Evolutionary conservation across 2,113 vertebrate genomes (phyloP).

Genomic region (Uria aalge): DNA sequence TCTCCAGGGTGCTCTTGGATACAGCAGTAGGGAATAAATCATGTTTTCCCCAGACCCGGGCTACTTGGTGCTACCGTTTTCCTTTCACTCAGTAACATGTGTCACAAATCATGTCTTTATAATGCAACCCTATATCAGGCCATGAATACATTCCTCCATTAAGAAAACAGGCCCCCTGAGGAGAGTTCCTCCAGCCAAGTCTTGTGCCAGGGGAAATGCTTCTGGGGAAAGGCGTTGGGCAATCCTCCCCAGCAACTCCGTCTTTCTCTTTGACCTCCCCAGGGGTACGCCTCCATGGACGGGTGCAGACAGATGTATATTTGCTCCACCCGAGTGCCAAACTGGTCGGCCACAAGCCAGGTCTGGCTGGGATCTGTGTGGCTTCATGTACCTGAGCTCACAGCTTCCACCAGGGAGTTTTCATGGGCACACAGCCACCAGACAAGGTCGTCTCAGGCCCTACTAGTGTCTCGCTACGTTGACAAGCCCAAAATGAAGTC

Average conservation of each 20-base stretch:
- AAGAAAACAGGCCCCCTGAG: not conserved
- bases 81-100: not conserved
- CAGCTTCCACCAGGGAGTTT: not conserved
- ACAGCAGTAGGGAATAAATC: not conserved
- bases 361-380: not conserved
- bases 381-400: not conserved
- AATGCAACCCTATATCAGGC: not conserved
- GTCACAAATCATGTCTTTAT: not conserved
- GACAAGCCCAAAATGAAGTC: not conserved
- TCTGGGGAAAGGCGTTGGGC: not conserved
- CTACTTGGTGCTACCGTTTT: not conserved
- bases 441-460: not conserved
- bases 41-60: not conserved
- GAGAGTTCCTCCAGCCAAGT: not conserved
- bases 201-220: not conserved
- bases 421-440: not conserved
- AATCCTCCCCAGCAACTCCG: not conserved
- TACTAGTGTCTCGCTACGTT: accelerated
- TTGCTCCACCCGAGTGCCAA: not conserved
- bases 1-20: not conserved
- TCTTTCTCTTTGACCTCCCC: not conserved
- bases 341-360: not conserved
- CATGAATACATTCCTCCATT: not conserved
- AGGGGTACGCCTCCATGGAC: accelerated
- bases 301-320: not conserved